A percentile compares a stretch with the other conserved stretches of the same genome.
Evolutionary conservation across 2,888 invertebrate genomes (phyloP).

Genomic region (Hypsopygia costalis): DNA sequence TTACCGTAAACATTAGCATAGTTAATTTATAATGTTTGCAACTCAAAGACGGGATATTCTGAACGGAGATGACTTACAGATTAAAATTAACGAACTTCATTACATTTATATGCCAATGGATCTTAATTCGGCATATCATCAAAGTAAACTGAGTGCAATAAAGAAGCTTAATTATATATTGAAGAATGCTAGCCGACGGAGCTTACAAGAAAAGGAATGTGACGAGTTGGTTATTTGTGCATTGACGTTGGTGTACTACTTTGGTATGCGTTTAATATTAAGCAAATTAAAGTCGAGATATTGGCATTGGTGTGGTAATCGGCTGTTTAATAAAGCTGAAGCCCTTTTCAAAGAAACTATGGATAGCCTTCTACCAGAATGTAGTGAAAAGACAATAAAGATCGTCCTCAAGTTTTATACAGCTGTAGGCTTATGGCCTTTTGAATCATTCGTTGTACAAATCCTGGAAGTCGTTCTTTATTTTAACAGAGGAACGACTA

Average conservation of each 20-base stretch:
- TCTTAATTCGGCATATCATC: slow-evolving; percentile 30
- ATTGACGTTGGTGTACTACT: slow-evolving; percentile 48
- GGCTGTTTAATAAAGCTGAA: slow-evolving; percentile 40
- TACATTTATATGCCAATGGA: slow-evolving; percentile 39
- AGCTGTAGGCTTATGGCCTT: slow-evolving; percentile 43
- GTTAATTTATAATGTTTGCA: too few species aligned
- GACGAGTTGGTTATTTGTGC: slow-evolving; percentile 43
- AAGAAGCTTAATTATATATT: slow-evolving; percentile 36
- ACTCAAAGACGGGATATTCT: slow-evolving; percentile 3
- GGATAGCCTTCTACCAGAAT: slow-evolving; percentile 47
- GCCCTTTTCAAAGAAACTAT: too few species aligned
- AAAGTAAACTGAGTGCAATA: slow-evolving; percentile 37
- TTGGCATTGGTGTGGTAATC: slow-evolving; percentile 35
- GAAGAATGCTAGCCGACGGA: slow-evolving; percentile 22
- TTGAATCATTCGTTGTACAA: slow-evolving; percentile 48
- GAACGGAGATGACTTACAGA: slow-evolving; percentile 25
- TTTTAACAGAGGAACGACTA: slow-evolving; percentile 41
- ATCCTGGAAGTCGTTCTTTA: slow-evolving; percentile 47
- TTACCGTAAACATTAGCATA: too few species aligned
- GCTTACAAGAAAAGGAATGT: slow-evolving; percentile 38
- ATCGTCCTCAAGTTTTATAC: slow-evolving; percentile 47
- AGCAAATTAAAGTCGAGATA: slow-evolving; percentile 28
- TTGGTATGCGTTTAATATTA: slow-evolving; percentile 53
- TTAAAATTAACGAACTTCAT: slow-evolving; percentile 33
- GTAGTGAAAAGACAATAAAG: slow-evolving; percentile 43